Percentiles rank a stretch among this genome's conserved stretches.
Evolutionary conservation across 64 coral and sea anemone species (phyloP).

Genomic region (Hydrozoanthus tunicans): DNA sequence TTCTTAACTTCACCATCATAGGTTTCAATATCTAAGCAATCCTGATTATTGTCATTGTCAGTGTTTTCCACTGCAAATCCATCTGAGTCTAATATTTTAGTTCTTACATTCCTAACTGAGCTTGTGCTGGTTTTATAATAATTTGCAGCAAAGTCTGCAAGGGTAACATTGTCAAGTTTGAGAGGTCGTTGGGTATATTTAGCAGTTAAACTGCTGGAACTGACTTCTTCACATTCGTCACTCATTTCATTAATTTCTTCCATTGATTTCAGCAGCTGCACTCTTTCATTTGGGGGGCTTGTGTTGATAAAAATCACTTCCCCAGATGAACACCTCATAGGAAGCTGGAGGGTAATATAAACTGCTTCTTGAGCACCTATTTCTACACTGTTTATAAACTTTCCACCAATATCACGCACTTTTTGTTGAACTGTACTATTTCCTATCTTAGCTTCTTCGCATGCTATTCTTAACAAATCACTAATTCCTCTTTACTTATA

Average conservation of each 20-base stretch:
- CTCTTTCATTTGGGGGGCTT: not conserved
- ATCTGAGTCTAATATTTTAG: not conserved
- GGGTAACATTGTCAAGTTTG: not conserved
- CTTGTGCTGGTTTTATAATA: not conserved
- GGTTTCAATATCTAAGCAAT: not conserved
- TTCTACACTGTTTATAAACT: constrained; percentile 14
- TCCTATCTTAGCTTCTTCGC: not conserved
- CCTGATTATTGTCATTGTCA: not conserved
- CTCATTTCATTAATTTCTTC: not conserved
- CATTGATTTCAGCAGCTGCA: not conserved
- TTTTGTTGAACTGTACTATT: not conserved
- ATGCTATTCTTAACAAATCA: constrained; percentile 5
- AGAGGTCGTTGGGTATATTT: not conserved
- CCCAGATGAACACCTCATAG: not conserved
- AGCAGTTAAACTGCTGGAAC: not conserved
- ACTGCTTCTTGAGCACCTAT: constrained; percentile 18
- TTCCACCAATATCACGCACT: not conserved
- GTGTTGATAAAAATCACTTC: constrained; percentile 5
- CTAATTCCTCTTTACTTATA: constrained; percentile 11
- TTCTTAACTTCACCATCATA: not conserved
- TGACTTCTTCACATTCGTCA: constrained; percentile 1
- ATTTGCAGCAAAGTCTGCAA: constrained; percentile 2
- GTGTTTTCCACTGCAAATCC: not conserved
- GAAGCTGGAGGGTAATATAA: not conserved
- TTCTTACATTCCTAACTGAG: not conserved